A percentile compares a stretch with the other conserved stretches of the same genome.
Conservation (phyloP, 2,797 vertebrate genomes). For the Petrocephalus sullivani region DNA sequence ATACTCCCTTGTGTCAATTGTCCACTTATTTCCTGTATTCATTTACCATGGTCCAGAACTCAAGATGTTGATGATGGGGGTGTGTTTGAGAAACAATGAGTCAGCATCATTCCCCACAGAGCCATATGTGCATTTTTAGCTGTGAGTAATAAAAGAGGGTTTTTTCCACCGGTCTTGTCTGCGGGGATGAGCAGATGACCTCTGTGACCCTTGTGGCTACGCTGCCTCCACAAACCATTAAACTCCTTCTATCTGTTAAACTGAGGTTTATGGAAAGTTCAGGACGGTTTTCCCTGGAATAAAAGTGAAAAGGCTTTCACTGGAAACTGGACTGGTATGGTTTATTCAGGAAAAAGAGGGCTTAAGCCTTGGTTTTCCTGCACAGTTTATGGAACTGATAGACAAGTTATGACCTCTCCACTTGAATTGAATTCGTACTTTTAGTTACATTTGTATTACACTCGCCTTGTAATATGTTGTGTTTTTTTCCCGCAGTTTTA, state of each 20-base stretch:
- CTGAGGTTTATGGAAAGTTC: background rate
- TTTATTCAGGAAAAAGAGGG: background rate
- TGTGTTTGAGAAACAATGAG: background rate
- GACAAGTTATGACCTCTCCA: background rate
- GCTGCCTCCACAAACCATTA: background rate
- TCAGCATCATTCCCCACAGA: background rate
- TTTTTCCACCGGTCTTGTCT: background rate
- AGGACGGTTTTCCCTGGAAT: background rate
- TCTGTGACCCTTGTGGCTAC: background rate
- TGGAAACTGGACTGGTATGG: background rate
- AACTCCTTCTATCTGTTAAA: background rate
- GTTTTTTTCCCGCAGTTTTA: background rate
- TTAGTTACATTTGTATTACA: background rate
- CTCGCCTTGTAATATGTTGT: background rate
- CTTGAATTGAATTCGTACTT: background rate
- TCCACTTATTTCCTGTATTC: slow-evolving; percentile 6
- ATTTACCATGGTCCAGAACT: background rate
- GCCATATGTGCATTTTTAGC: background rate
- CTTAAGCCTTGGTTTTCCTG: background rate
- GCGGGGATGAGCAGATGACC: background rate
- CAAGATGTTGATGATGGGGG: background rate
- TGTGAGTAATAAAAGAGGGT: background rate
- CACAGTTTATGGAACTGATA: background rate
- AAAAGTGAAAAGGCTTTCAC: background rate
- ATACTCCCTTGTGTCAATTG: background rate